These are phyloP conservation scores for Drosophila tsacasi DNA, from an alignment of 1,140 invertebrate species.

Conservation along the genomic window DNA sequence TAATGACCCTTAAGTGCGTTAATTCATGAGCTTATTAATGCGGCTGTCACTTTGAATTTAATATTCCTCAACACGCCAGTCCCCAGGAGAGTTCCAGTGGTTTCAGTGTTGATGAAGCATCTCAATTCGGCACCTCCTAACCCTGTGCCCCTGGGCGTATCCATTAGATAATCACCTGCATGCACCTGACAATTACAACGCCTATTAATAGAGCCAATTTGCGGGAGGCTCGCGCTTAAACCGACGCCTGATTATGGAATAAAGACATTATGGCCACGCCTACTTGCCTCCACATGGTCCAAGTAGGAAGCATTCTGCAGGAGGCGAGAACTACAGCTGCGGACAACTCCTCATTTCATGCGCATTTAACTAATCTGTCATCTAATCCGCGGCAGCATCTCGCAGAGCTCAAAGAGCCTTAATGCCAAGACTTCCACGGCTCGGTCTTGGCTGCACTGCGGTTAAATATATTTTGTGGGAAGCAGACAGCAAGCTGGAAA, in stretches of 20 bases:
- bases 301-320: slow-evolving; percentile 57
- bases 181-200: slow-evolving; percentile 70
- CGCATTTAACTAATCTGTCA: slow-evolving; percentile 81
- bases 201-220: slow-evolving; percentile 66
- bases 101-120: background rate
- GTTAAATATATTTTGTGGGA: background rate
- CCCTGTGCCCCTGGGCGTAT: background rate
- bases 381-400: slow-evolving; percentile 72
- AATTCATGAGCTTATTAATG: slow-evolving; percentile 7
- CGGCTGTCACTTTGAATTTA: slow-evolving; percentile 1
- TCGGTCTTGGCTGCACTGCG: background rate
- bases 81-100: background rate
- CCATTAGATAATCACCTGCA: slow-evolving; percentile 66
- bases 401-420: slow-evolving; percentile 44
- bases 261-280: slow-evolving; percentile 73
- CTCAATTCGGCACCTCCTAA: slow-evolving; percentile 1
- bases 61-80: background rate
- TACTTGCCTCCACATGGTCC: slow-evolving; percentile 38
- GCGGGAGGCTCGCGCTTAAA: slow-evolving; percentile 45
- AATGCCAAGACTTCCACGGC: slow-evolving; percentile 13
- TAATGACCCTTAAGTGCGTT: slow-evolving; percentile 21
- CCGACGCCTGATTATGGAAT: slow-evolving; percentile 73
- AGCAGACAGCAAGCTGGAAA: background rate
- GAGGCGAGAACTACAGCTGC: slow-evolving; percentile 19
- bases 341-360: slow-evolving; percentile 72